Conservation (phyloP, 1,140 invertebrate genomes). For the Antheraea mylitta region DNA sequence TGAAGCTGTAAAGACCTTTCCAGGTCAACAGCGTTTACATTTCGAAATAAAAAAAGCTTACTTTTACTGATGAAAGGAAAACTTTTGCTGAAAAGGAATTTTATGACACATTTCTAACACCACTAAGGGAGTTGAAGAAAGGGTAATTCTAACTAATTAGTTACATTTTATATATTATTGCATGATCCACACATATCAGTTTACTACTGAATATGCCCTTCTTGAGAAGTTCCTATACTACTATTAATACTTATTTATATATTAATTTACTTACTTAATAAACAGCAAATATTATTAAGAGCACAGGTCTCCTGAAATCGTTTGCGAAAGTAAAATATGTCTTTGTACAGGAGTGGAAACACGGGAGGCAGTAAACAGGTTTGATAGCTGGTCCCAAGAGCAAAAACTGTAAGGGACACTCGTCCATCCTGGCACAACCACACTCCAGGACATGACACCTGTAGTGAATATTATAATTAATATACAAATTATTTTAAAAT, state of each 20-base stretch:
- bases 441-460: conserved; percentile 87
- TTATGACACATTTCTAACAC: too few species aligned
- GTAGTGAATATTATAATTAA: conserved; percentile 19
- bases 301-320: conserved; percentile 77
- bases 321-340: conserved; percentile 84
- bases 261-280: conserved; percentile 52
- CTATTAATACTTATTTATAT: conserved; percentile 4
- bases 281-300: conserved; percentile 67
- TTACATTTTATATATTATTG: too few species aligned
- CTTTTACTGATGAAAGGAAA: too few species aligned
- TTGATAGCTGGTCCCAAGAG: conserved; percentile 80
- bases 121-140: too few species aligned
- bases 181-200: too few species aligned
- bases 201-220: too few species aligned
- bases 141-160: too few species aligned
- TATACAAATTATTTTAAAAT: too few species aligned
- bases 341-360: conserved; percentile 83
- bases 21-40: too few species aligned
- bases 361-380: conserved; percentile 79
- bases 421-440: conserved; percentile 86
- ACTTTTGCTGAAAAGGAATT: too few species aligned
- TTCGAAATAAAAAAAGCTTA: too few species aligned
- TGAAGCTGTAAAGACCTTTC: too few species aligned
- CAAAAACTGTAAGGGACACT: conserved; percentile 81
- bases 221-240: not conserved